Percentiles rank a stretch among this genome's conserved stretches.
phyloP scores from a whole-genome alignment of 2,113 vertebrate genomes.

The Grus americana region DNA sequence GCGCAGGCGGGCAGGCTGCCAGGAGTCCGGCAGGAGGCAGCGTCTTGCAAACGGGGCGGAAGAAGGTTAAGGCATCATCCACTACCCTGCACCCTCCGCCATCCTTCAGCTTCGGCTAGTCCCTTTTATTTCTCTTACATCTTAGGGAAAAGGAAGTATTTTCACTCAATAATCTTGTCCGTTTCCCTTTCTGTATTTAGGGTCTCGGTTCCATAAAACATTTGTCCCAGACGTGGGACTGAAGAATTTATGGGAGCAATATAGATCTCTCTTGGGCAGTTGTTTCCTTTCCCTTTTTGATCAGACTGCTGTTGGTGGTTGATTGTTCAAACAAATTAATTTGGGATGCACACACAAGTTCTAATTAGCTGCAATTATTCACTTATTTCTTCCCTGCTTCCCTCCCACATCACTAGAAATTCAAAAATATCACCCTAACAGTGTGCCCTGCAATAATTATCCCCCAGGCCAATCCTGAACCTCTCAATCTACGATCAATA shows the following conservation, averaged over 20 bases:
- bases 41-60: not conserved
- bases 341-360: not conserved
- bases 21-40: rapidly evolving
- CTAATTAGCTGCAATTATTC: conserved; percentile 31
- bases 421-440: not conserved
- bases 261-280: not conserved
- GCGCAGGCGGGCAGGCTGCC: rapidly evolving
- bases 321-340: conserved; percentile 50
- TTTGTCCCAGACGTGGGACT: not conserved
- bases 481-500: conserved; percentile 36
- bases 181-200: not conserved
- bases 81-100: rapidly evolving
- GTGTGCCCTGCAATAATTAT: not conserved
- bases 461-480: not conserved
- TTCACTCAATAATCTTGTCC: not conserved
- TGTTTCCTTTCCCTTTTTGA: not conserved
- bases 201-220: not conserved
- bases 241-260: not conserved
- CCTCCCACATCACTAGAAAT: not conserved
- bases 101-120: not conserved
- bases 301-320: not conserved
- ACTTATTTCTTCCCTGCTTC: conserved; percentile 18
- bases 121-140: not conserved
- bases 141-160: not conserved
- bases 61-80: not conserved